These are phyloP conservation scores for Aphelocoma californica DNA, from an alignment of 2,797 vertebrate species.

Conservation along the genomic window DNA sequence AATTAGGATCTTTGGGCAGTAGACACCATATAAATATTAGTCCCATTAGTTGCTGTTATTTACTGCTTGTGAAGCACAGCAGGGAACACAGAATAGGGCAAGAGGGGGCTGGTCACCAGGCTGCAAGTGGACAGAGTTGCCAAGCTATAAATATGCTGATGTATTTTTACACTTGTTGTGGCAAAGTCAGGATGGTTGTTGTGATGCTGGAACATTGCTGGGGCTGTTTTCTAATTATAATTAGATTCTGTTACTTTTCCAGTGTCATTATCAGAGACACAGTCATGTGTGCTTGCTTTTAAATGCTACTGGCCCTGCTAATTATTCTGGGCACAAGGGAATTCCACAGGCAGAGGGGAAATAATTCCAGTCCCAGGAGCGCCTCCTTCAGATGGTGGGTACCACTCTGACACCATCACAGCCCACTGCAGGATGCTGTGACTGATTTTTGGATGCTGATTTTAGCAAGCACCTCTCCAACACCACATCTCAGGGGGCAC, in stretches of 20 bases:
- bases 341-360: neutral
- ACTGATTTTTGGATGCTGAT: neutral
- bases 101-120: neutral
- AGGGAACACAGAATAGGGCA: neutral
- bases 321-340: conserved; percentile 21
- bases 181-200: conserved; percentile 53
- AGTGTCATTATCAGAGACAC: conserved; percentile 29
- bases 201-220: conserved; percentile 52
- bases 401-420: neutral
- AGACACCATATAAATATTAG: neutral
- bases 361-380: conserved; percentile 17
- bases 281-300: conserved; percentile 28
- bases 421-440: neutral
- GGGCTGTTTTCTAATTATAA: conserved; percentile 66
- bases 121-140: conserved; percentile 24
- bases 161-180: conserved; percentile 69
- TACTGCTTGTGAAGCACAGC: neutral
- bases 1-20: neutral
- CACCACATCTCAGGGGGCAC: neutral
- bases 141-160: conserved; percentile 67
- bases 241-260: conserved; percentile 50
- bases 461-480: neutral
- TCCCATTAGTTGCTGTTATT: neutral
- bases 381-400: neutral
- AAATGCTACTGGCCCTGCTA: neutral